Evolutionary conservation across 1,140 invertebrate species (phyloP).

Genomic region (Antheraea pernyi): DNA sequence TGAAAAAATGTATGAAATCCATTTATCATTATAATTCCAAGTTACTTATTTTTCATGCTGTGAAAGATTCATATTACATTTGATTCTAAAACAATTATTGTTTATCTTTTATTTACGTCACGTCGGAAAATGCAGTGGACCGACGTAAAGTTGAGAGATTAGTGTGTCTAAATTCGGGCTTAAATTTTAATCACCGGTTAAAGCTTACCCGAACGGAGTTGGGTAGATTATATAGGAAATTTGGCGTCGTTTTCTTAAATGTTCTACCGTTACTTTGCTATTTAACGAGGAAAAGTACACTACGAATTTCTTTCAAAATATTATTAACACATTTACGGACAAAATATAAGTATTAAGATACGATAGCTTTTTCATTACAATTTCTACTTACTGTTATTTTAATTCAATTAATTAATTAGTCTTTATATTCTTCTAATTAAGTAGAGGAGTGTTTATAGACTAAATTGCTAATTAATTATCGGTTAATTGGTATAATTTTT

Average conservation of each 20-base stretch:
- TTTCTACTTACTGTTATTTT: no score
- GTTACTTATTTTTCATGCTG: no score
- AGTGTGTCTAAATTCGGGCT: constrained; percentile 71
- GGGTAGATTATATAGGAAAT: constrained; percentile 54
- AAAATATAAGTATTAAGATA: no score
- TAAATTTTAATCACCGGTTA: constrained; percentile 74
- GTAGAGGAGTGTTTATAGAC: no score
- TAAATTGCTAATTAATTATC: no score
- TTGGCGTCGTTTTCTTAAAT: constrained; percentile 54
- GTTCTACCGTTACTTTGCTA: constrained; percentile 26
- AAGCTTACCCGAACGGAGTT: constrained; percentile 59
- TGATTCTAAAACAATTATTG: background rate
- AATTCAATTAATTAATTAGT: no score
- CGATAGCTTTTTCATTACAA: no score
- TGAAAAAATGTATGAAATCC: no score
- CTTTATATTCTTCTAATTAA: no score
- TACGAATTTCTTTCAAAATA: background rate
- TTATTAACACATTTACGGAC: background rate
- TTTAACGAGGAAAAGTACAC: background rate
- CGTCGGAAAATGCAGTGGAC: constrained; percentile 66
- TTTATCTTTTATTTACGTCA: constrained; percentile 53
- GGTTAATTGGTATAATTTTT: no score
- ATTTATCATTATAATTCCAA: no score
- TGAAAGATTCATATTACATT: no score
- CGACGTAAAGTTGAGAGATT: constrained; percentile 67